Base-by-base conservation (phyloP, 2,888 invertebrate genomes). In the Idaea straminata region DNA sequence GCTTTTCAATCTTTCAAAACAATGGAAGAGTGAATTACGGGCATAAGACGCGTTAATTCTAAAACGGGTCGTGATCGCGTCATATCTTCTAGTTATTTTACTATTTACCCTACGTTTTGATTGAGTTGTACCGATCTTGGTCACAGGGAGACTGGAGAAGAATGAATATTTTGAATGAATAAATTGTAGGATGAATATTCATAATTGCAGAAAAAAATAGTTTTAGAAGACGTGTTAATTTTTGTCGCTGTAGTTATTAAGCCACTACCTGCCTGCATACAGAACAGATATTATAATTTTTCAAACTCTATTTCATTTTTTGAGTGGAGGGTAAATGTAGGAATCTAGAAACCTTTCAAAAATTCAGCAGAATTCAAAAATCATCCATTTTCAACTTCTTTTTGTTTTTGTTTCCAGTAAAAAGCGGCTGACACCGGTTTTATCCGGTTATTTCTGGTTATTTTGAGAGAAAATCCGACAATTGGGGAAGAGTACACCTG, bases 401-500 rank as follows among this genome's bases (percentile, higher is more conserved):
- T 47, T 10, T 47, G 47, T 13, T 47, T 47, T 47, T 47, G 47
- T 10, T 47, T 47, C 47, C 47, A 10, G 47, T 47, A 10, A 47
- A 47, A 47, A 47, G 47, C 13, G 47, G 47, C 47, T 47, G 47
- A 47, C 7, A 47, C 13, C 3, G 13, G 47, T 47, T 47, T 47
- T 47, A 47, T 47, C 47, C 5, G 47, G 47, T 47, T 47, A 47
- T 47, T 47, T 47, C 47, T 47, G 47, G 47, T 47, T 47, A 47
- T 47, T 47, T 47, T 47, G 47, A 47, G 47, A 68, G 66, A 62
- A 65, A 71, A 68, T 67, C 69, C 69, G 62, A 60, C 62, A 60
- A 64, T 69, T 64, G 62, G 71, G 69, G 69, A 64, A 68, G 69
- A 67, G 63, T 58, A 63, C 67, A 72, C 68, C 72, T 70, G 73